Percentiles rank a stretch among this genome's conserved stretches.
These are phyloP conservation scores for Lissocephala sabroskyi DNA, from an alignment of 2,888 invertebrate genomes.

Conservation along the genomic window DNA sequence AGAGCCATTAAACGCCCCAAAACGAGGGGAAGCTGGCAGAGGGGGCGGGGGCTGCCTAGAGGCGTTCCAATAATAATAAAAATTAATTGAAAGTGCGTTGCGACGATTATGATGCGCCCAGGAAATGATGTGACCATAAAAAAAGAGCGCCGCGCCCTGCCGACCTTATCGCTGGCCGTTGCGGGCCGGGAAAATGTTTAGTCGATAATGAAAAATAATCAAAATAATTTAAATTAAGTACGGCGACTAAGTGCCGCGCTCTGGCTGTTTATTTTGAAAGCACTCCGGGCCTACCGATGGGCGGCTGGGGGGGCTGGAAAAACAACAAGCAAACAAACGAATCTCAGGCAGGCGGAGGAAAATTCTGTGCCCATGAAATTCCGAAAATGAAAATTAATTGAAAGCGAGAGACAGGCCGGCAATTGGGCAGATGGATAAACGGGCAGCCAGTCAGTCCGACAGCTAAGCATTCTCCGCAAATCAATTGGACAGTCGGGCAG, in stretches of 20 bases:
- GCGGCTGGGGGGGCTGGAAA: too few species aligned
- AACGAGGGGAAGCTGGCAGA: neutral
- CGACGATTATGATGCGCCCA: neutral
- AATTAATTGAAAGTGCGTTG: slow-evolving; percentile 41
- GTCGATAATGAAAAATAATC: slow-evolving; percentile 11
- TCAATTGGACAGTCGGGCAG: too few species aligned
- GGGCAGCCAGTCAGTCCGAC: too few species aligned
- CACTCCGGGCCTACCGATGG: too few species aligned
- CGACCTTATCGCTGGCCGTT: too few species aligned
- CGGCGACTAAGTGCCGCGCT: slow-evolving; percentile 21
- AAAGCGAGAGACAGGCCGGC: slow-evolving; percentile 20
- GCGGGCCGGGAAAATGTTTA: neutral
- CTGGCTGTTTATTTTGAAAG: slow-evolving; percentile 27
- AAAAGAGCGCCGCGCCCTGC: too few species aligned
- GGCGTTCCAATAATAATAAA: slow-evolving; percentile 30
- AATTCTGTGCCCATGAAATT: slow-evolving; percentile 14
- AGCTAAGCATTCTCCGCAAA: too few species aligned
- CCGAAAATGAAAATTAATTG: slow-evolving; percentile 47
- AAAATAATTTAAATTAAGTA: slow-evolving; percentile 27
- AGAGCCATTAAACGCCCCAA: slow-evolving; percentile 26
- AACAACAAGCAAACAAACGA: slow-evolving; percentile 11
- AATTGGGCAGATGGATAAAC: too few species aligned
- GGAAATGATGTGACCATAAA: slow-evolving; percentile 29
- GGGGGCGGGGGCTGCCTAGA: neutral
- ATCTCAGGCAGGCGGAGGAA: slow-evolving; percentile 21